Conservation (phyloP, 2,888 invertebrate species). For the Saturnia japonica region DNA sequence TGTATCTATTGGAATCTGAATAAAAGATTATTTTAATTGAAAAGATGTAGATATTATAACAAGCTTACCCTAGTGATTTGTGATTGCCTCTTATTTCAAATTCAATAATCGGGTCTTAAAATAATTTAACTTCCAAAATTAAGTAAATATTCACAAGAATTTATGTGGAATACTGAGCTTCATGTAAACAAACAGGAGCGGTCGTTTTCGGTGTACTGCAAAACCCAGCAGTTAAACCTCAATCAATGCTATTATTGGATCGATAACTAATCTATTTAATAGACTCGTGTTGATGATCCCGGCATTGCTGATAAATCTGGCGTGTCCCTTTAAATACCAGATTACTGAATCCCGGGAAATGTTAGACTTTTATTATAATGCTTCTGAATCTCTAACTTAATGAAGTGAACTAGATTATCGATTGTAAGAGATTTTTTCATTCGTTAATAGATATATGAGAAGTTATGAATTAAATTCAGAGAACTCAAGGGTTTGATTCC, state of each 20-base stretch:
- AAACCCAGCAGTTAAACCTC: neutral
- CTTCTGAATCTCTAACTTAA: neutral
- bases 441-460: too few species aligned
- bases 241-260: neutral
- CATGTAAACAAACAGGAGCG: neutral
- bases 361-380: neutral
- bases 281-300: neutral
- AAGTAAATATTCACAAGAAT: too few species aligned
- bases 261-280: constrained; percentile 14
- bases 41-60: neutral
- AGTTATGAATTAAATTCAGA: neutral
- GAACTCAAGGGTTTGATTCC: neutral
- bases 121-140: too few species aligned
- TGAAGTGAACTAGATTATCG: neutral
- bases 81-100: too few species aligned
- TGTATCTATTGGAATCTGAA: neutral
- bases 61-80: too few species aligned
- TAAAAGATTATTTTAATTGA: neutral
- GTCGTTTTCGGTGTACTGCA: neutral
- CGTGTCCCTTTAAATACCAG: neutral
- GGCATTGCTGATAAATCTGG: neutral
- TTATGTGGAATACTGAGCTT: neutral
- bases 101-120: too few species aligned
- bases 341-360: neutral
- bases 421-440: too few species aligned